Evolutionary conservation across 2,113 vertebrate genomes (phyloP).

Genomic region (Ailuropoda melanoleuca): DNA sequence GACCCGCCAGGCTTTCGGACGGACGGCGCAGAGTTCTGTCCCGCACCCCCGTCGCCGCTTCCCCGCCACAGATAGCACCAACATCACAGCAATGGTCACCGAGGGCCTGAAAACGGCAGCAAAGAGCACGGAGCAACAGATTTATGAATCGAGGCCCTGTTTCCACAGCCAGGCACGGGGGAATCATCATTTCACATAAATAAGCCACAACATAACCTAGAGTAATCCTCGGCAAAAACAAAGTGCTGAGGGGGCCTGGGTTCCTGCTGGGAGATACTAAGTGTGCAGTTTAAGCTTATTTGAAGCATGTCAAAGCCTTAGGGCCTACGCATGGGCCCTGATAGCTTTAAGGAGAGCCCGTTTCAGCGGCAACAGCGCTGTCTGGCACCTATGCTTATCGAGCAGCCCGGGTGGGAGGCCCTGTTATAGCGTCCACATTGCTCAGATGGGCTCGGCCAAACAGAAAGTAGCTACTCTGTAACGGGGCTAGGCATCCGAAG

Average conservation of each 20-base stretch:
- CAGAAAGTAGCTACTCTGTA: slow-evolving; percentile 33
- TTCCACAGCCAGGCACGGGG: background rate
- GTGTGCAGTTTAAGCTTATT: background rate
- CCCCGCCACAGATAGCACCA: background rate
- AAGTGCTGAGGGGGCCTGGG: background rate
- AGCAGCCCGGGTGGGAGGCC: slow-evolving; percentile 47
- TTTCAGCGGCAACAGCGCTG: background rate
- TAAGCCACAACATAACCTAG: slow-evolving; percentile 43
- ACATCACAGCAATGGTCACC: background rate
- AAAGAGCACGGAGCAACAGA: background rate
- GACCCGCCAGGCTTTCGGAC: background rate
- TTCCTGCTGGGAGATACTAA: slow-evolving; percentile 19
- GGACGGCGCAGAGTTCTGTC: background rate
- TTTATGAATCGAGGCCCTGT: background rate
- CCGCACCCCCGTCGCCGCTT: background rate
- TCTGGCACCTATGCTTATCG: slow-evolving; percentile 43
- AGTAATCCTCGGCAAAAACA: slow-evolving; percentile 33
- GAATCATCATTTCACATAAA: slow-evolving; percentile 47
- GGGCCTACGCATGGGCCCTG: background rate
- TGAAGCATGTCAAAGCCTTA: slow-evolving; percentile 53
- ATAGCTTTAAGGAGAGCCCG: slow-evolving; percentile 28
- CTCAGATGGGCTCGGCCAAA: slow-evolving; percentile 59
- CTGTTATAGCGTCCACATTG: slow-evolving; percentile 70
- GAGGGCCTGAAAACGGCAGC: background rate
- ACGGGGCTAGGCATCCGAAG: slow-evolving; percentile 41